Evolutionary conservation across 2,888 invertebrate genomes (phyloP).

Genomic region (Netelia virgata): DNA sequence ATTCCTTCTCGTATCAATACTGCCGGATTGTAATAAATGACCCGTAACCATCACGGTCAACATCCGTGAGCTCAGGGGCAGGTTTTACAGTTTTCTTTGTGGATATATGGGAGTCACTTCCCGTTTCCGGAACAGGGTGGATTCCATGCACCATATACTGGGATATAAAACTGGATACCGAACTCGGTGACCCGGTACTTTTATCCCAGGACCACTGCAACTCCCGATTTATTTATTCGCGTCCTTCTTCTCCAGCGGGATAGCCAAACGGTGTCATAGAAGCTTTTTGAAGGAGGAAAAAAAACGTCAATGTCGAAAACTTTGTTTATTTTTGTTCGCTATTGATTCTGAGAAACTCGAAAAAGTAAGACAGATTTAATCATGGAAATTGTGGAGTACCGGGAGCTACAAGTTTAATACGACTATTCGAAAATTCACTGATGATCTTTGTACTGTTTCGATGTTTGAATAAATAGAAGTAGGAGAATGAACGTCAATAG

Average conservation of each 20-base stretch:
- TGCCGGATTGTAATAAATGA: slow-evolving; percentile 39
- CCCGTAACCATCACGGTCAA: slow-evolving; percentile 33
- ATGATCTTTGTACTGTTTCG: no score
- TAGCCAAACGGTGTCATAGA: no score
- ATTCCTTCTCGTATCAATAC: slow-evolving; percentile 12
- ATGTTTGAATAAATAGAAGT: no score
- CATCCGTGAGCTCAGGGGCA: slow-evolving; percentile 18
- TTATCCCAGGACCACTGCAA: slow-evolving; percentile 35
- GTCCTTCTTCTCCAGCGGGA: not conserved
- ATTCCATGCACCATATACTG: not conserved
- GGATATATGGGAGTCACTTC: slow-evolving; percentile 16
- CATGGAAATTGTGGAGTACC: no score
- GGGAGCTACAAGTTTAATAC: no score
- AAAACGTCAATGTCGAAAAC: no score
- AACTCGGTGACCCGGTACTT: slow-evolving; percentile 32
- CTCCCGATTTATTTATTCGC: slow-evolving; percentile 7
- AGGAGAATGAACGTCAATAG: no score
- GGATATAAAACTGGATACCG: not conserved
- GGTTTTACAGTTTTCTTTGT: slow-evolving; percentile 27
- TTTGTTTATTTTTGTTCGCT: no score
- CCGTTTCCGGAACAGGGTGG: slow-evolving; percentile 22
- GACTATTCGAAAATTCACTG: no score
- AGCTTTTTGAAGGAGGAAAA: no score
- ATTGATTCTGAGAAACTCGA: no score
- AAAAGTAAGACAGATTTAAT: no score